Conservation (phyloP, 1,140 invertebrate species). For the Tenebrio molitor region DNA sequence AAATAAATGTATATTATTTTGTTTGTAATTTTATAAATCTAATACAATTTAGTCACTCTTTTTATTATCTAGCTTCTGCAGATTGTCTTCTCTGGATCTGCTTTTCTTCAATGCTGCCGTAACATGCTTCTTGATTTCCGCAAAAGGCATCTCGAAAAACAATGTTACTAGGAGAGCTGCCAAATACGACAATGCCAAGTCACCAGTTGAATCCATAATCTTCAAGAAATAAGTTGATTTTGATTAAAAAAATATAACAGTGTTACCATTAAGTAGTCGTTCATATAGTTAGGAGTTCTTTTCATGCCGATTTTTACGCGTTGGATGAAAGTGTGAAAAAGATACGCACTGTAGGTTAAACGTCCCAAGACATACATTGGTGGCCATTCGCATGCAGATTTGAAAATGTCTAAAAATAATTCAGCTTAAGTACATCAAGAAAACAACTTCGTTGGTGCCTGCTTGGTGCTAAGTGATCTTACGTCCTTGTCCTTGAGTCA, state of each 20-base stretch:
- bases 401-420: constrained; percentile 51
- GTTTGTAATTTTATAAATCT: too few species aligned
- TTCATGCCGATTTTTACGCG: not conserved
- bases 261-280: not conserved
- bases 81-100: too few species aligned
- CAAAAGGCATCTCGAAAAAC: not conserved
- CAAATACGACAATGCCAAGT: not conserved
- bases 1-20: too few species aligned
- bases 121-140: not conserved
- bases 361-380: constrained; percentile 53
- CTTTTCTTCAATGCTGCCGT: not conserved
- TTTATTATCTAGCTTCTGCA: too few species aligned
- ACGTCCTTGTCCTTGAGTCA: constrained; percentile 58
- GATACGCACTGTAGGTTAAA: constrained; percentile 55
- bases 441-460: too few species aligned
- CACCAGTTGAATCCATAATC: not conserved
- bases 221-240: not conserved
- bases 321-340: constrained; percentile 48
- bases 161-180: not conserved
- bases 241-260: not conserved
- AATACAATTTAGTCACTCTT: too few species aligned
- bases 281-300: constrained; percentile 5
- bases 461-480: too few species aligned
- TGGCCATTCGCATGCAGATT: constrained; percentile 47
- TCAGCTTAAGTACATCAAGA: too few species aligned